Evolutionary conservation across 2,888 invertebrate species (phyloP).

Genomic region (Junonia oenone): DNA sequence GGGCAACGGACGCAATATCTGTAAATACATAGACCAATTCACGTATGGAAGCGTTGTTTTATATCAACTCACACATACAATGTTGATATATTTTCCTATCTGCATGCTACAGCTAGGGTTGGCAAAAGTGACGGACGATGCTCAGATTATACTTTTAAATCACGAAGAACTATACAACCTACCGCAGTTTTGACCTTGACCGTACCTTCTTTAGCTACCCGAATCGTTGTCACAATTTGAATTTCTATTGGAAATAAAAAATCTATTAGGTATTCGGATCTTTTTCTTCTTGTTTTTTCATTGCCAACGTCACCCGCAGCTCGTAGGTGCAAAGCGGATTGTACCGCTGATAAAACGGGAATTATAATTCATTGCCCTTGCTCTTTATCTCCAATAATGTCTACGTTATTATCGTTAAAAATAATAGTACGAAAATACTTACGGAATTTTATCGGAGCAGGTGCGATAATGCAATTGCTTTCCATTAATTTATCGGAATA

Average conservation of each 20-base stretch:
- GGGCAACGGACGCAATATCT: conserved; percentile 75
- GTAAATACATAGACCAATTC: conserved; percentile 48
- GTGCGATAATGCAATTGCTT: conserved; percentile 6
- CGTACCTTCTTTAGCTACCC: not conserved
- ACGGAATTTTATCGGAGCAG: conserved; percentile 10
- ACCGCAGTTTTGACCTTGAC: not conserved
- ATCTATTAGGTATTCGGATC: not conserved
- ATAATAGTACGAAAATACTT: conserved; percentile 25
- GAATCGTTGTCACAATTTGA: not conserved
- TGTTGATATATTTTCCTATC: conserved; percentile 31
- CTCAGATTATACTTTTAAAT: no score
- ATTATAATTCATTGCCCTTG: conserved; percentile 68
- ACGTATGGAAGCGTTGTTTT: conserved; percentile 30
- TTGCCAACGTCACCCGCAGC: conserved; percentile 4
- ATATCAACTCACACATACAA: conserved; percentile 24
- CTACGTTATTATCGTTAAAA: conserved; percentile 30
- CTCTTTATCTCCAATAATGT: conserved; percentile 45
- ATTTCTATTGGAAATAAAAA: not conserved
- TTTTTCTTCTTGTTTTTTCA: conserved; percentile 7
- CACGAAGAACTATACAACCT: not conserved
- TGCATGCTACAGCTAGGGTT: conserved; percentile 30
- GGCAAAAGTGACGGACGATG: conserved; percentile 12
- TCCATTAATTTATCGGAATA: not conserved
- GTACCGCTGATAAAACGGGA: conserved; percentile 32
- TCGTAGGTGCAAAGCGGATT: conserved; percentile 12